Evolutionary conservation across 2,888 invertebrate species (phyloP).

Genomic region (Opisthograptis luteolata): DNA sequence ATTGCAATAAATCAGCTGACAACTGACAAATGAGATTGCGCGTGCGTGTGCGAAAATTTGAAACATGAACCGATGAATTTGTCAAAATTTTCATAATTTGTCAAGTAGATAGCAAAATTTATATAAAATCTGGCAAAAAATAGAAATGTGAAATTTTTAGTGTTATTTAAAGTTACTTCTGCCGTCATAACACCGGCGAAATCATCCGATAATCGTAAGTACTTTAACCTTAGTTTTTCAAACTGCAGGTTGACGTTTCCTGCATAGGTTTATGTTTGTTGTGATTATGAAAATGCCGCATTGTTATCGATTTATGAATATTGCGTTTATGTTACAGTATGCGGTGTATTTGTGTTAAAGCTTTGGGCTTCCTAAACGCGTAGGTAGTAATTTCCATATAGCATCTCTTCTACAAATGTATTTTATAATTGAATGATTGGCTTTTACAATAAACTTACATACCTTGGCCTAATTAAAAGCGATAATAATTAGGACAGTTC

Average conservation of each 20-base stretch:
- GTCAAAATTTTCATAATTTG: slow-evolving; percentile 67
- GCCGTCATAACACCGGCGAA: slow-evolving; percentile 55
- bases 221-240: slow-evolving; percentile 49
- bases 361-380: slow-evolving; percentile 36
- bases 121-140: slow-evolving; percentile 47
- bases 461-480: not conserved
- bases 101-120: slow-evolving; percentile 44
- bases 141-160: slow-evolving; percentile 75
- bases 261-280: slow-evolving; percentile 31
- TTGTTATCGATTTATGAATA: slow-evolving; percentile 70
- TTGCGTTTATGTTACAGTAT: slow-evolving; percentile 40
- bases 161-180: slow-evolving; percentile 44
- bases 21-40: no score
- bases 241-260: slow-evolving; percentile 26
- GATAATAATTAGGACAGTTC: no score
- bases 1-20: no score
- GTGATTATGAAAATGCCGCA: slow-evolving; percentile 57
- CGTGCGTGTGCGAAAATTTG: slow-evolving; percentile 73
- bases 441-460: no score
- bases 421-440: no score
- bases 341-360: slow-evolving; percentile 45
- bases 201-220: slow-evolving; percentile 66
- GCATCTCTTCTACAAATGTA: no score
- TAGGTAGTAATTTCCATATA: no score
- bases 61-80: slow-evolving; percentile 60